Base-by-base conservation (phyloP, 2,888 invertebrate species). In the Resseliella maxima region DNA sequence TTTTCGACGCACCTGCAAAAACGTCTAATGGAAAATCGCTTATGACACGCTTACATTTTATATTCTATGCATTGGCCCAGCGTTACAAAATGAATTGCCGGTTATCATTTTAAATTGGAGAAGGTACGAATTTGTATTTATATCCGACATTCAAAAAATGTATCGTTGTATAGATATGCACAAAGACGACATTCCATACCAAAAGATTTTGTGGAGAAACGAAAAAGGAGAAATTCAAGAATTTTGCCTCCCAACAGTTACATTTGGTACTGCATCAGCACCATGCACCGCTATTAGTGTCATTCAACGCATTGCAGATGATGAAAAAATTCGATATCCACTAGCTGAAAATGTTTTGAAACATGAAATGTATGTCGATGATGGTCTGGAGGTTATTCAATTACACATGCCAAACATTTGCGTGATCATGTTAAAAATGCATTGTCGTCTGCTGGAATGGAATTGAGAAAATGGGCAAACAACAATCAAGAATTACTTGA, bases 131-230 rank as follows among this genome's bases (percentile, higher is more conserved):
- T 86, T 86, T 46, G 89, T 88, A 0, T 86, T 90, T 0, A 87
- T 87, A 2, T 89, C 88, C 2, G 89, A 90, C 86, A 88, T 90
- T 3, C 88, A 87, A 10, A 88, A 89, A 87, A 89, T 89, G 88
- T 89, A 89, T 86, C 88, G 88, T 0, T 89, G 89, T 86, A 88
- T 90, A 1, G n/a, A 85, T 35, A 85, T 89, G 5, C n/a, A 86
- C 24, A 85, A 87, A 36, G 86, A 87, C 2, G 87, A 89, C 50
- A 86, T 86, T 12, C 59, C 88, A 24, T 88, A 88, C 59, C 88
- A 89, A 12, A 46, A 88, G 46, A 89, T 89, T 24, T 41, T 89
- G 0, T 89, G 88, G 88, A 85, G 88, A 85, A 54, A 87, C 15
- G 10, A 85, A 0, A 83, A 87, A 5, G 86, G 86, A 31, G 87